phyloP scores from a whole-genome alignment of 2,888 invertebrate species.

The Chrysomela aeneicollis region DNA sequence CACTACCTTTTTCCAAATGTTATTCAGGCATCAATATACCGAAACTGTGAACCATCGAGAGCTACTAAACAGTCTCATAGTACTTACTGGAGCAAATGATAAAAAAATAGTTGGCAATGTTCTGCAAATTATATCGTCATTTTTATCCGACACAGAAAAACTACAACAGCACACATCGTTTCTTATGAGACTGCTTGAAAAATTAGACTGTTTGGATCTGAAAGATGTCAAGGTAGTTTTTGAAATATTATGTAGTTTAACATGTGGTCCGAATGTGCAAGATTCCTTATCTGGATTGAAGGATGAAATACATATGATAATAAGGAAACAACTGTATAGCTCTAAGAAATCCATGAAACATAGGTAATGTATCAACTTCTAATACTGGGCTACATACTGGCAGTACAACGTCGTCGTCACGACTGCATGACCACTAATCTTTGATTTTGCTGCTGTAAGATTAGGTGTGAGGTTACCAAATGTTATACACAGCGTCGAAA shows the following conservation, averaged over 20 bases:
- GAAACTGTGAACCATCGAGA: slow-evolving; percentile 51
- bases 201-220: slow-evolving; percentile 76
- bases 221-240: slow-evolving; percentile 79
- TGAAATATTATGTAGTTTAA: slow-evolving; percentile 79
- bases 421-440: no score
- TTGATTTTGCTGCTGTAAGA: no score
- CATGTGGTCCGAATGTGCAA: slow-evolving; percentile 65
- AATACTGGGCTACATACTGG: no score
- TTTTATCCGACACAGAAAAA: slow-evolving; percentile 57
- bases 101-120: slow-evolving; percentile 46
- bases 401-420: no score
- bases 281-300: slow-evolving; percentile 66
- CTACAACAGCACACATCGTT: slow-evolving; percentile 69
- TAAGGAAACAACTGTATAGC: slow-evolving; percentile 83
- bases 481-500: no score
- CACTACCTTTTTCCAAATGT: slow-evolving; percentile 65
- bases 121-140: slow-evolving; percentile 48
- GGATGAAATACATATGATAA: slow-evolving; percentile 84
- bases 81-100: slow-evolving; percentile 51
- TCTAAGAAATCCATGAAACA: slow-evolving; percentile 70
- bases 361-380: slow-evolving; percentile 46
- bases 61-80: slow-evolving; percentile 52
- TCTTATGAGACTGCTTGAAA: slow-evolving; percentile 75
- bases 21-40: slow-evolving; percentile 57
- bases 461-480: no score